Conservation (phyloP, 2,888 invertebrate genomes). For the Smittia sp. region DNA sequence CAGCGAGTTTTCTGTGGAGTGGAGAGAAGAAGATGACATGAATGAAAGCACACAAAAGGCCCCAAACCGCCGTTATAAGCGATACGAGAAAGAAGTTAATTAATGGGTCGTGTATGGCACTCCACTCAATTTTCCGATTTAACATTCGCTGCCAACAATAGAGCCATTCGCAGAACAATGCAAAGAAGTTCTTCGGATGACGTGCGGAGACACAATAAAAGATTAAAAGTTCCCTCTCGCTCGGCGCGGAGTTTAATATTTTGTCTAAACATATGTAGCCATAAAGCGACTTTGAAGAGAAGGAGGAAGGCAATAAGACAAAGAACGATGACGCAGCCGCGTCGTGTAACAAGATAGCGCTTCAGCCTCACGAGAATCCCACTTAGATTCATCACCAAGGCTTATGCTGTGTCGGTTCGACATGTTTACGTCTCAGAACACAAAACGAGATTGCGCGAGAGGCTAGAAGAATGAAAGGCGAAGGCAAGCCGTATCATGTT, state of each 20-base stretch:
- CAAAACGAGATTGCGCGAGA: neutral
- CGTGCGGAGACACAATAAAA: slow-evolving; percentile 16
- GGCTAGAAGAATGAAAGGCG: too few relatives aligned
- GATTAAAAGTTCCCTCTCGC: neutral
- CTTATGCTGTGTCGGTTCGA: too few relatives aligned
- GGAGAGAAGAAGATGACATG: neutral
- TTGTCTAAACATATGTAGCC: slow-evolving; percentile 15
- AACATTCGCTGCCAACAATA: slow-evolving; percentile 5
- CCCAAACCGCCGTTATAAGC: slow-evolving; percentile 19
- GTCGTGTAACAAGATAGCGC: too few relatives aligned
- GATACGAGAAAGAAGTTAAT: slow-evolving; percentile 25
- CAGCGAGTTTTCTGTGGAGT: slow-evolving; percentile 28
- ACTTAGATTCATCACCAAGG: too few relatives aligned
- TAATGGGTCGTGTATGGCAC: slow-evolving; percentile 31
- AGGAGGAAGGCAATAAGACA: too few relatives aligned
- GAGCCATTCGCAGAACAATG: neutral
- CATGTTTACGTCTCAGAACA: neutral
- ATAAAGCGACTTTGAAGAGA: too few relatives aligned
- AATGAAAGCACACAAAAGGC: slow-evolving; percentile 10
- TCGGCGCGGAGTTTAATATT: neutral
- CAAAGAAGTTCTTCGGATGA: neutral
- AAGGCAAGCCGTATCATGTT: too few relatives aligned
- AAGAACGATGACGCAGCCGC: too few relatives aligned
- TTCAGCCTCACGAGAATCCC: too few relatives aligned
- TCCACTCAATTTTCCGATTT: neutral